These are phyloP conservation scores for Cariama cristata DNA, from an alignment of 2,113 vertebrate species.

Conservation along the genomic window DNA sequence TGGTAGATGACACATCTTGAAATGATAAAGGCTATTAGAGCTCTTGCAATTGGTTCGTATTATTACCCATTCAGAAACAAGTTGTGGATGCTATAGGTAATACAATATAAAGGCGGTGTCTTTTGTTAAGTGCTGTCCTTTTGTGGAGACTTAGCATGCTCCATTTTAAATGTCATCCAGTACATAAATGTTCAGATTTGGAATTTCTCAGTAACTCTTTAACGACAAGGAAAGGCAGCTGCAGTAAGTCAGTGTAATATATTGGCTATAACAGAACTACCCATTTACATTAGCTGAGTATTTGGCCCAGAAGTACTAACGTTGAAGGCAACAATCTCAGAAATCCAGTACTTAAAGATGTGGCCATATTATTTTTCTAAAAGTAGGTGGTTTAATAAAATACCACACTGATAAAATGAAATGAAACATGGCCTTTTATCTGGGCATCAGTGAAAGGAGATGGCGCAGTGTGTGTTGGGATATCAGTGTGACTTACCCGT, in stretches of 20 bases:
- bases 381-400: neutral
- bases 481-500: neutral
- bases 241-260: neutral
- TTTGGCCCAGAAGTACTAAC: neutral
- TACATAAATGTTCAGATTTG: neutral
- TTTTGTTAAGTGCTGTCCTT: neutral
- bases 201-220: constrained; percentile 47
- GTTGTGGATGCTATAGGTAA: neutral
- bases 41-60: neutral
- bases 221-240: neutral
- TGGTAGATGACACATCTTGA: neutral
- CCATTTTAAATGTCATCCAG: neutral
- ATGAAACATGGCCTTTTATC: neutral
- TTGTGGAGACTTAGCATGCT: neutral
- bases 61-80: neutral
- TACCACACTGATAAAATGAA: neutral
- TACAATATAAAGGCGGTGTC: neutral
- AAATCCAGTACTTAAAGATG: neutral
- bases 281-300: neutral
- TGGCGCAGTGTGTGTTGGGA: neutral
- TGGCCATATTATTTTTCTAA: neutral
- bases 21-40: neutral
- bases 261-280: neutral
- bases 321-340: neutral
- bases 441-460: neutral